phyloP scores from a whole-genome alignment of 1,140 invertebrate genomes.

The Saccostrea echinata region DNA sequence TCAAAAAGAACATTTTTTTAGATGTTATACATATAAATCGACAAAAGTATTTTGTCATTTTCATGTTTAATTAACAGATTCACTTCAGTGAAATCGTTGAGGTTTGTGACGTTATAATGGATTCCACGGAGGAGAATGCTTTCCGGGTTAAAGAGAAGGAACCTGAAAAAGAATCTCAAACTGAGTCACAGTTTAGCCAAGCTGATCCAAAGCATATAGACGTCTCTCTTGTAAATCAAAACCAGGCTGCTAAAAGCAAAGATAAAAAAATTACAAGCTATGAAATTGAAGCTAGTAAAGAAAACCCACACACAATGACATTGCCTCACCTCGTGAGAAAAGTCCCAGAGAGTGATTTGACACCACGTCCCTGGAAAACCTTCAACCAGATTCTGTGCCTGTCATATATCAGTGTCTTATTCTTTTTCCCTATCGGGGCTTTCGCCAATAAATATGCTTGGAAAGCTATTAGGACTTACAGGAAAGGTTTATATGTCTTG shows the following conservation, averaged over 20 bases:
- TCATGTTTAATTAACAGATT: no score
- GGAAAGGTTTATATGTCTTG: conserved; percentile 75
- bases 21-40: no score
- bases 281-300: conserved; percentile 51
- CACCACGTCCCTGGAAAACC: conserved; percentile 72
- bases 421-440: conserved; percentile 68
- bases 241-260: not conserved
- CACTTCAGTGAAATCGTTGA: not conserved
- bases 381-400: conserved; percentile 72
- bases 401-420: conserved; percentile 68
- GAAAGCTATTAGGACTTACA: conserved; percentile 70
- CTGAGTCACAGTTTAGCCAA: not conserved
- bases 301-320: conserved; percentile 75
- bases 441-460: conserved; percentile 70
- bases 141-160: not conserved
- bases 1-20: no score
- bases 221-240: conserved; percentile 29
- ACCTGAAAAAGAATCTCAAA: conserved; percentile 35
- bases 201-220: conserved; percentile 27
- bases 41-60: no score
- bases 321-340: conserved; percentile 67
- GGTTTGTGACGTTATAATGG: not conserved
- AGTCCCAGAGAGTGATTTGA: conserved; percentile 70
- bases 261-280: conserved; percentile 15
- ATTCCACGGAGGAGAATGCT: not conserved